These are phyloP conservation scores for Bombyx mandarina DNA, from an alignment of 1,140 invertebrate species.

Conservation along the genomic window DNA sequence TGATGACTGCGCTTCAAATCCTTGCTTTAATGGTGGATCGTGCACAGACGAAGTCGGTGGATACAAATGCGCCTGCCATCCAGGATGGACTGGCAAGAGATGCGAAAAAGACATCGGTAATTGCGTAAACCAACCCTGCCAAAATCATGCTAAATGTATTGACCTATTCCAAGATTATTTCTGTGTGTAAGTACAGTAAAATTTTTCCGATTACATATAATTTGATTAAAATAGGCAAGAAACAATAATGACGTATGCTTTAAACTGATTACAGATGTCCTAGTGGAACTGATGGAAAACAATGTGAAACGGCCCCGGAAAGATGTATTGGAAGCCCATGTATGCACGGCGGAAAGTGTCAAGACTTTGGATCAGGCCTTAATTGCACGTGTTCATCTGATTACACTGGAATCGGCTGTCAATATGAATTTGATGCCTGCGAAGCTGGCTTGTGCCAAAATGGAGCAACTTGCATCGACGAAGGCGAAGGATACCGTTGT, in stretches of 20 bases:
- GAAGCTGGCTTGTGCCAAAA: conserved; percentile 91
- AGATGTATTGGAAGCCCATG: conserved; percentile 96
- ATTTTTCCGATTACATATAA: conserved; percentile 1
- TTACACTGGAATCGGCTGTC: conserved; percentile 90
- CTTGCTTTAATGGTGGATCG: conserved; percentile 90
- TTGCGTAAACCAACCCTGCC: conserved; percentile 88
- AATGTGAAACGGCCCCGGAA: conserved; percentile 95
- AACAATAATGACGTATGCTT: no score
- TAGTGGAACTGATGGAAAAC: conserved; percentile 93
- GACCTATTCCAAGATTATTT: conserved; percentile 96
- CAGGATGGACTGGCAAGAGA: conserved; percentile 90
- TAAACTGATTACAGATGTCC: conserved; percentile 75
- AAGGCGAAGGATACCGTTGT: conserved; percentile 88
- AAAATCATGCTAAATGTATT: conserved; percentile 94
- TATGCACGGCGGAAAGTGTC: conserved; percentile 94
- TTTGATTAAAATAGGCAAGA: no score
- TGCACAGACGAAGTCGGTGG: conserved; percentile 89
- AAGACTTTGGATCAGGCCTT: conserved; percentile 94
- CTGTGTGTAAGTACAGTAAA: conserved; percentile 84
- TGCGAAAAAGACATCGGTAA: conserved; percentile 92
- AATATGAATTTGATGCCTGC: conserved; percentile 94
- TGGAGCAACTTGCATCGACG: conserved; percentile 90
- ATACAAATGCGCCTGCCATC: conserved; percentile 86
- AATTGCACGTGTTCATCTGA: conserved; percentile 93
- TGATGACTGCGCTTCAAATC: conserved; percentile 90